Evolutionary conservation across 2,797 vertebrate species (phyloP), one percentile per base, ranked within the genome.

Genomic region (Gobionotothen gibberifrons): DNA sequence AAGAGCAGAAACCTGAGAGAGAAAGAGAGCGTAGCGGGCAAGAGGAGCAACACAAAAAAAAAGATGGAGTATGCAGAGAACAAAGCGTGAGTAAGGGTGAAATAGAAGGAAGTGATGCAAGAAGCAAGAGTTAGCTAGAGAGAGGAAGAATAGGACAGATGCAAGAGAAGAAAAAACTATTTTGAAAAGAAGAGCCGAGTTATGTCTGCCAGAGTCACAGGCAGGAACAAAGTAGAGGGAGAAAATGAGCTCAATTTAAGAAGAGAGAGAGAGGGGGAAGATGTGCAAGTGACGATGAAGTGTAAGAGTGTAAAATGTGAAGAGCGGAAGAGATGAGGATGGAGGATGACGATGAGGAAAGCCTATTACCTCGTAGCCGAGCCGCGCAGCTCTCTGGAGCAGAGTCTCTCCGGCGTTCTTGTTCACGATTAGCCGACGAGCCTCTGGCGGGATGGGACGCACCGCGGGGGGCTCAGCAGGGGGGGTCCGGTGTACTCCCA

Each of bases 391-490:
- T 73, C 97, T 93, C 94, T 99, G 98, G 82, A 99, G 94, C 78
- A 99, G 95, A 4, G 98, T 99, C 90, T 99, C 97, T 0, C 98
- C 98, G 0, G 98, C 98, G 12, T 99, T 99, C 93, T 99, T 99
- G 92, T 99, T 99, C 81, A 99, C 98, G 48, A 99, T 99, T 7
- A 99, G 96, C 71, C 97, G 92, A 3, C 97, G 96, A 0, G 98
- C 98, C 83, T 99, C 98, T 0, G 97, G 98, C 0, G 98, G 98
- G 95, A 99, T 98, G 0, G 98, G 97, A 9, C 97, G 96, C 81
- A 96, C 95, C 6, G 92, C 88, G 29, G 96, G 93, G 78, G 88
- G 90, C 87, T 98, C 97, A 1, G 87, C 93, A 39, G 86, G 83
- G 94, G 93, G 89, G 79, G 92, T 86, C 95, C 94, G 69, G 86